Conservation (phyloP, 2,113 vertebrate species). For the Campylomormyrus numenius region DNA sequence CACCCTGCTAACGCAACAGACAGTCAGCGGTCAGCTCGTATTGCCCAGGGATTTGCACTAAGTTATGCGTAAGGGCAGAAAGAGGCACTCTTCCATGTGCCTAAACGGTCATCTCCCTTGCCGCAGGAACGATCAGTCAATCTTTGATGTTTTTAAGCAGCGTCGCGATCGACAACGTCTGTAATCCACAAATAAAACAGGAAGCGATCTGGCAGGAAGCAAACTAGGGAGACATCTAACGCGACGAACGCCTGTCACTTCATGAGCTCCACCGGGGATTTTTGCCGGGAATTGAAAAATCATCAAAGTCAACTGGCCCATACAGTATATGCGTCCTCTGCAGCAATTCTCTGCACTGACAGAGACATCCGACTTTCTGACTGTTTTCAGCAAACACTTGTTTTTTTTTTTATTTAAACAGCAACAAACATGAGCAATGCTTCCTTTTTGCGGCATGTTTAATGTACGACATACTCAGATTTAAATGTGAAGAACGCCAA, state of each 20-base stretch:
- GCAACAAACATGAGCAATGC: neutral
- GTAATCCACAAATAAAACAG: slow-evolving; percentile 55
- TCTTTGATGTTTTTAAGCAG: slow-evolving; percentile 51
- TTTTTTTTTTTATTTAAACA: neutral
- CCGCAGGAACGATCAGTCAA: slow-evolving; percentile 45
- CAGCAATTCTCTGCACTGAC: neutral
- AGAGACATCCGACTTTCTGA: neutral
- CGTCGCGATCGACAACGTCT: slow-evolving; percentile 50
- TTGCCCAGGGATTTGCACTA: neutral
- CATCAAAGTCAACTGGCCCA: slow-evolving; percentile 5
- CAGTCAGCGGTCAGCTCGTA: neutral
- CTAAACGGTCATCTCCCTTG: slow-evolving; percentile 42
- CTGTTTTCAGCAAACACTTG: neutral
- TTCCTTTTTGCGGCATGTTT: neutral
- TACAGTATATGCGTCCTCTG: neutral
- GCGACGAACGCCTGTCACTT: slow-evolving; percentile 51
- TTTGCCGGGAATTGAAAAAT: neutral
- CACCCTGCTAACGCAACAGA: neutral
- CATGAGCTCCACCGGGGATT: slow-evolving; percentile 1
- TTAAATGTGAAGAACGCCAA: neutral
- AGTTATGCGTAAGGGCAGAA: neutral
- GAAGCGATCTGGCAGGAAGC: slow-evolving; percentile 41
- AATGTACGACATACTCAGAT: neutral
- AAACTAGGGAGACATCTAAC: slow-evolving; percentile 42
- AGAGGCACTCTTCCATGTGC: neutral